phyloP scores from a whole-genome alignment of 2,888 invertebrate genomes.

The Dromius quadrimaculatus region DNA sequence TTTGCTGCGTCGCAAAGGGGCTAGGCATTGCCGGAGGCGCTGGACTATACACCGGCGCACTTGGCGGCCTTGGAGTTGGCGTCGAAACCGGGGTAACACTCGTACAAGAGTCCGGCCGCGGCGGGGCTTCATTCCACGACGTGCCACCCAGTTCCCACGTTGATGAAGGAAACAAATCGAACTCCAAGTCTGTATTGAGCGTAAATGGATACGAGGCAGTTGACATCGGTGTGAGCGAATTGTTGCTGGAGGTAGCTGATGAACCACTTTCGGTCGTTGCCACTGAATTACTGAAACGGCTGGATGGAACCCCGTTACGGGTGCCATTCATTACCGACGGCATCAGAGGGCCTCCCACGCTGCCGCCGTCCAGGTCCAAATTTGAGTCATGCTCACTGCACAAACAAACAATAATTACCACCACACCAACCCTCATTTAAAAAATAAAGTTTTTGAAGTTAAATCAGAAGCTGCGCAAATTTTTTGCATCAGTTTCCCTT shows the following conservation, averaged over 20 bases:
- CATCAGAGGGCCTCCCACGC: conserved; percentile 80
- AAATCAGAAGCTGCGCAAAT: no score
- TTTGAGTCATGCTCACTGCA: conserved; percentile 43
- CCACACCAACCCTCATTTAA: neutral
- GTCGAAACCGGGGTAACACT: conserved; percentile 74
- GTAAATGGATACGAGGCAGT: conserved; percentile 44
- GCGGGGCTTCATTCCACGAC: conserved; percentile 60
- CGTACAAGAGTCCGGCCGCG: conserved; percentile 75
- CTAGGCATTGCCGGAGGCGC: conserved; percentile 60
- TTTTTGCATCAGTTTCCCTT: no score
- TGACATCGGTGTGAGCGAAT: conserved; percentile 55
- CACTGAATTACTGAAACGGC: conserved; percentile 57
- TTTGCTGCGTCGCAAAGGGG: conserved; percentile 69
- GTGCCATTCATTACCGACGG: conserved; percentile 78
- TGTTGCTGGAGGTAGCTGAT: conserved; percentile 59
- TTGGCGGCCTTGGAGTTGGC: conserved; percentile 72
- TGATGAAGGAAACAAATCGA: conserved; percentile 71
- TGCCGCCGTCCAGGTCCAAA: conserved; percentile 63
- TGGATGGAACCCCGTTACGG: conserved; percentile 63
- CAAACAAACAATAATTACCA: conserved; percentile 8
- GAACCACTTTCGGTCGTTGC: conserved; percentile 60
- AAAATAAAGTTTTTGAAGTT: no score
- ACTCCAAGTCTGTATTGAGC: conserved; percentile 61
- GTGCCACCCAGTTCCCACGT: conserved; percentile 71
- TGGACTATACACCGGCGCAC: conserved; percentile 66